Percentiles rank a stretch among this genome's conserved stretches.
phyloP scores from a whole-genome alignment of 2,797 vertebrate genomes.

The Esox masquinongy region DNA sequence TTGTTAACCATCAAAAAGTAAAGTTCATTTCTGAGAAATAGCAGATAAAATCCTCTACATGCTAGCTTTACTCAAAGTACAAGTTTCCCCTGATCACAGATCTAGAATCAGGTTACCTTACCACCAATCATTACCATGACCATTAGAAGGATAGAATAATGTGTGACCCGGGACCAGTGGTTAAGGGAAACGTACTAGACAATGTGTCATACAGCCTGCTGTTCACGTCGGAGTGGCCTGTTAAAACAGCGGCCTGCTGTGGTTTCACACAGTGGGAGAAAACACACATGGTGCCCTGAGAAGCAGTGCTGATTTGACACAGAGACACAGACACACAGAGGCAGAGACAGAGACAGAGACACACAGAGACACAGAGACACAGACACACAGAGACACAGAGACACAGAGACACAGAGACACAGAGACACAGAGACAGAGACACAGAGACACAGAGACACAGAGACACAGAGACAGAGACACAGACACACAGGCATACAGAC shows the following conservation, averaged over 20 bases:
- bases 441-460: no score
- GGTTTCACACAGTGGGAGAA: constrained; percentile 53
- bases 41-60: constrained; percentile 43
- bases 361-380: no score
- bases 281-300: constrained; percentile 31
- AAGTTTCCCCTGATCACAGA: constrained; percentile 49
- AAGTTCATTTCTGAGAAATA: neutral
- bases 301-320: constrained; percentile 21
- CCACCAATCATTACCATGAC: neutral
- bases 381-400: constrained; percentile 48
- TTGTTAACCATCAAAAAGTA: constrained; percentile 4
- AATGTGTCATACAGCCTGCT: constrained; percentile 34
- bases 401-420: neutral
- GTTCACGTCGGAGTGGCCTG: constrained; percentile 36
- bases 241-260: constrained; percentile 37
- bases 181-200: constrained; percentile 38
- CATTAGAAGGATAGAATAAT: neutral
- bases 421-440: no score
- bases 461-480: no score
- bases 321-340: constrained; percentile 1
- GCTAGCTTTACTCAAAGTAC: constrained; percentile 48
- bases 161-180: constrained; percentile 26
- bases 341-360: neutral
- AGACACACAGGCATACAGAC: no score
- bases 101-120: neutral